phyloP scores from a whole-genome alignment of 1,140 invertebrate genomes.

The Melanaphis sacchari region DNA sequence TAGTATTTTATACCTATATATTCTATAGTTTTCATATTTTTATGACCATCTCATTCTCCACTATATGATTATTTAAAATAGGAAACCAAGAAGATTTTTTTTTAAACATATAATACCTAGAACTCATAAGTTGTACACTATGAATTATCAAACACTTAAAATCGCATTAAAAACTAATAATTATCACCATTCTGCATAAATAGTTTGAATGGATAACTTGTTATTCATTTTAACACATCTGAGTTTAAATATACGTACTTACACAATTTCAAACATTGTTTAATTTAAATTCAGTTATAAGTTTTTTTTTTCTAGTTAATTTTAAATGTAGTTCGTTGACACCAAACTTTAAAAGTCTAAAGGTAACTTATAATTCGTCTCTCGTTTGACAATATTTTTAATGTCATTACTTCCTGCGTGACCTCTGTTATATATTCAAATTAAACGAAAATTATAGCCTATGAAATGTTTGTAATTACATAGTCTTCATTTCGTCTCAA shows the following conservation, averaged over 20 bases:
- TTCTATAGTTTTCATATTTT: not conserved
- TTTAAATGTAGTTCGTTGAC: conserved; percentile 17
- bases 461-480: not conserved
- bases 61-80: not conserved
- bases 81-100: not conserved
- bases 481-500: not conserved
- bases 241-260: not conserved
- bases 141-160: not conserved
- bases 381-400: not conserved
- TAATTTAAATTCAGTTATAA: not conserved
- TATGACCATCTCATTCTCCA: not conserved
- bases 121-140: not conserved
- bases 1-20: not conserved
- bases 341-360: not conserved
- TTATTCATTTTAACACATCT: not conserved
- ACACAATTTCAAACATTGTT: not conserved
- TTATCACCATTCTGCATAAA: not conserved
- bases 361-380: not conserved
- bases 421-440: conserved; percentile 26
- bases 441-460: not conserved
- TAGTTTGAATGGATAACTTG: not conserved
- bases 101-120: not conserved
- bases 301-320: not conserved
- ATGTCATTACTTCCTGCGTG: conserved; percentile 42
- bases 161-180: conserved; percentile 8